Evolutionary conservation across 2,113 vertebrate species (phyloP), one percentile per base, ranked within the genome.

Genomic region (Tetrax tetrax): DNA sequence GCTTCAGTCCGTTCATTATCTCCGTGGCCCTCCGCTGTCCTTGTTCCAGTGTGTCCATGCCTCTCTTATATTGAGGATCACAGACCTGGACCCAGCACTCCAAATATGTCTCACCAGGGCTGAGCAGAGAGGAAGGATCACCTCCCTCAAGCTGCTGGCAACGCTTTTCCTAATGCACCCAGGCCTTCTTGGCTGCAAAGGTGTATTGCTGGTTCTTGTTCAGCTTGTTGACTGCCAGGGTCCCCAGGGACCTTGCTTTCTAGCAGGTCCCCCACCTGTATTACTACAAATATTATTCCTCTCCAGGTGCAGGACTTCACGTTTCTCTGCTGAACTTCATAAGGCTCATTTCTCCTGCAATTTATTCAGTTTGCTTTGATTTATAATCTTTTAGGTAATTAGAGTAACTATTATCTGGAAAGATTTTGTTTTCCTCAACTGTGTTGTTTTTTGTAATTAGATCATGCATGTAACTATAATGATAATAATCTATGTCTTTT

Each of bases 361-460:
- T 83, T 83, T 79, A 90, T 72, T 93, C 57, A 45, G 20, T 94
- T 95, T 94, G 13, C 53, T 95, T 91, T 87, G 61, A 94, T 94
- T 85, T 76, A 96, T 74, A 64, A 61, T 66, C 75, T 86, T 87
- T 61, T 57, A 63, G 68, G 33, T 59, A 97, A 76, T 87, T 84
- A 87, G 70, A 65, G 45, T 76, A 65, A 87, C 22, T 80, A 41
- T 84, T 91, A 87, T 22, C 41, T 70, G 41, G 70, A 85, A 90
- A 85, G n/a, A 69, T 41, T 78, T 83, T 87, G 66, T 82, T 94
- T 94, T 95, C 75, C 54, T 91, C 29, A 83, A 87, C 50, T 87
- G 45, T 69, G 45, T 77, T 83, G 53, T 48, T 94, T 87, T 94
- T 80, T 37, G 54, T 90, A 94, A 93, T 84, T 69, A 94, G 94